Base-by-base conservation (phyloP, 2,888 invertebrate genomes). In the Eupithecia inturbata region DNA sequence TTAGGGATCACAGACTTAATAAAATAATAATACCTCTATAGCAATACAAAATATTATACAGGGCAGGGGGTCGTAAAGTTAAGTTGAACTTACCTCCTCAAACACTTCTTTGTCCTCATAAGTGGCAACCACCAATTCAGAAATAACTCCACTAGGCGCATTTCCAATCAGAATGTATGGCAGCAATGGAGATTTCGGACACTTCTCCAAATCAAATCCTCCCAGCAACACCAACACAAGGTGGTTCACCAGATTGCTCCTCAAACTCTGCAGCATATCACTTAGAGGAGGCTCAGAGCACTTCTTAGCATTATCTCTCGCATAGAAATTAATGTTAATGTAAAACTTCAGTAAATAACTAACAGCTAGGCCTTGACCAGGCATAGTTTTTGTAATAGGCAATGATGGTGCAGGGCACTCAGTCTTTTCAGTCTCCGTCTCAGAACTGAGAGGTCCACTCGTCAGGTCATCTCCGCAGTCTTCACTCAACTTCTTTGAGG, bases 221-320 rank as follows among this genome's bases (percentile, higher is more conserved):
- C 96, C 91, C 95, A 95, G 88, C 71, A 95, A 87, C 82, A 95
- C 91, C 84, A 96, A 91, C 95, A 96, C 91, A 95, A 96, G 80
- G 92, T 95, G 87, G 81, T 92, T 91, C 79, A 95, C 93, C 62
- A 96, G 86, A 83, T 95, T 94, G 72, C 95, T 94, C 78, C 96
- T 91, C 79, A 96, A 84, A 83, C 91, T 95, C 76, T 93, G 92
- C 71, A 98, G 89, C 67, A 97, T 91, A 79, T 96, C 96, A 84
- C 96, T 96, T 77, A 97, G 88, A 9, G 97, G 97, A 3, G 97
- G 96, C 79, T 96, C 95, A 77, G 96, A 97, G 81, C 96, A 96
- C 86, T 96, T 96, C 93, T 97, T 97, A 28, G 97, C 96, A 86
- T 97, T 95, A 85, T 96, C 96, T 81, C 97, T 93, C 87, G 97